A percentile compares a stretch with the other conserved stretches of the same genome.
Evolutionary conservation across 2,888 invertebrate genomes (phyloP).

Genomic region (Rhagonycha lutea): DNA sequence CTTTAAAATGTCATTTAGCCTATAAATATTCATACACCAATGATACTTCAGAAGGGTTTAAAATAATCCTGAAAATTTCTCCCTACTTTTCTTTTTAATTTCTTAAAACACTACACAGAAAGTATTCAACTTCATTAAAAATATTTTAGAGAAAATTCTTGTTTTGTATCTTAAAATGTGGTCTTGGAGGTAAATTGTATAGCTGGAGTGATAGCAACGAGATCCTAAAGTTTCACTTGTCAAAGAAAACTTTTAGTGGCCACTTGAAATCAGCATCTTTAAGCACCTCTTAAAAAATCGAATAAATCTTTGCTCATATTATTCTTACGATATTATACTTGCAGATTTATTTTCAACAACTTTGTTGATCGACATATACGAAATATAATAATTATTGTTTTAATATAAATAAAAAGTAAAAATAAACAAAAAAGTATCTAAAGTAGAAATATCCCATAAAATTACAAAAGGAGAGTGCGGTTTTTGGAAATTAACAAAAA

Average conservation of each 20-base stretch:
- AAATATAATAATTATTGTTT: not conserved
- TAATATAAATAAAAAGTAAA: too few species aligned
- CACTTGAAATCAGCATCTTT: not conserved
- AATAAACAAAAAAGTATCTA: too few species aligned
- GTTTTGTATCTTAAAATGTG: not conserved
- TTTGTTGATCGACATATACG: not conserved
- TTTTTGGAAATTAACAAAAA: too few species aligned
- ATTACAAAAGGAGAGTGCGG: too few species aligned
- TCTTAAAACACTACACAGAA: not conserved
- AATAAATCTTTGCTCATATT: not conserved
- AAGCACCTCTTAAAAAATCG: not conserved
- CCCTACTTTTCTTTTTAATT: constrained; percentile 26
- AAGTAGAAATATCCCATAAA: too few species aligned
- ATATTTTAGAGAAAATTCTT: not conserved
- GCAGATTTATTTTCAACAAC: not conserved
- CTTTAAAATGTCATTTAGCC: constrained; percentile 32
- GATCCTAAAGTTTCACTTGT: not conserved
- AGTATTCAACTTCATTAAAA: not conserved
- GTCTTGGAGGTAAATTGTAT: not conserved
- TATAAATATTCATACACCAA: constrained; percentile 34
- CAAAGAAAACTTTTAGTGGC: not conserved
- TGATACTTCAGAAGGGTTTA: constrained; percentile 33
- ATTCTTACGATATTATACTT: not conserved
- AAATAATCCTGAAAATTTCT: constrained; percentile 31
- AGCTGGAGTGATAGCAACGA: not conserved